Percentiles rank a stretch among this genome's conserved stretches.
Conservation (phyloP, 2,888 invertebrate species). For the Tetropium fuscum region DNA sequence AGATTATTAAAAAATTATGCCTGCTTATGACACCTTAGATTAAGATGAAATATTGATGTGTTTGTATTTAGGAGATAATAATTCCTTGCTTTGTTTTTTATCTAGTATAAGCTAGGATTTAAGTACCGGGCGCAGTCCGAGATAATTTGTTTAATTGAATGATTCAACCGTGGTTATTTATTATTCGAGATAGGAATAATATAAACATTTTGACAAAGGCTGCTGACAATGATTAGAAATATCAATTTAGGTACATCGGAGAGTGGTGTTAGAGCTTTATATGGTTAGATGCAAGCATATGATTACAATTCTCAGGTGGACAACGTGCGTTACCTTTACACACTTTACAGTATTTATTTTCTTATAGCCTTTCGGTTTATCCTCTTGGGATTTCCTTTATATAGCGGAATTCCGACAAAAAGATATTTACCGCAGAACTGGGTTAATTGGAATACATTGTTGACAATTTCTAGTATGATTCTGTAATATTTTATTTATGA, state of each 20-base stretch:
- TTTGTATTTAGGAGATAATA: slow-evolving; percentile 27
- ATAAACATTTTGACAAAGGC: slow-evolving; percentile 29
- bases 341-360: too few relatives aligned
- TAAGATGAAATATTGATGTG: slow-evolving; percentile 34
- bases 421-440: too few relatives aligned
- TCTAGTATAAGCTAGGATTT: slow-evolving; percentile 11
- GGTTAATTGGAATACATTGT: too few relatives aligned
- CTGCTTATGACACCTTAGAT: slow-evolving; percentile 34
- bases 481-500: too few relatives aligned
- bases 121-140: slow-evolving; percentile 14
- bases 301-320: too few relatives aligned
- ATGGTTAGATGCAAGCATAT: too few relatives aligned
- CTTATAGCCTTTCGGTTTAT: too few relatives aligned
- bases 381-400: too few relatives aligned
- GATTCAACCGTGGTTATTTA: slow-evolving; percentile 17
- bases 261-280: too few relatives aligned
- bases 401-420: too few relatives aligned
- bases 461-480: too few relatives aligned
- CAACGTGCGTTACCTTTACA: too few relatives aligned
- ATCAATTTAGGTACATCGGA: slow-evolving; percentile 21
- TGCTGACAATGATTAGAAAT: slow-evolving; percentile 25
- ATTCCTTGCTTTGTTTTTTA: slow-evolving; percentile 22
- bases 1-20: slow-evolving; percentile 36
- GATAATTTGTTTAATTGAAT: slow-evolving; percentile 23
- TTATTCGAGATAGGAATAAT: slow-evolving; percentile 25